A percentile compares a stretch with the other conserved stretches of the same genome.
Conservation (phyloP, 1,140 invertebrate genomes). For the Probaryconus sp. region DNA sequence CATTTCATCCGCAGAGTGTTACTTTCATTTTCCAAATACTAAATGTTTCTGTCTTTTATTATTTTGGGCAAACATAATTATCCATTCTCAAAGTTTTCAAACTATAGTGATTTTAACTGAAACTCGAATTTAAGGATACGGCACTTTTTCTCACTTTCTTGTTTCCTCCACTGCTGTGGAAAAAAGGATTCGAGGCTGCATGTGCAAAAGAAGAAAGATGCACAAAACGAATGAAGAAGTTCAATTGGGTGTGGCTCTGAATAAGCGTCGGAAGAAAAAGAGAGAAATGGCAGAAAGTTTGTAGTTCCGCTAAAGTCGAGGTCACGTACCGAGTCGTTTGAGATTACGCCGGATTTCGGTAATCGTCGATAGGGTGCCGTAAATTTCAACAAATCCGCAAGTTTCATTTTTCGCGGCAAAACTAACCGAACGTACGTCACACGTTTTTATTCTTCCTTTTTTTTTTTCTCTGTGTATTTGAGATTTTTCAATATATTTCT, state of each 20-base stretch:
- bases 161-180: background rate
- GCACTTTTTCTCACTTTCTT: slow-evolving; percentile 33
- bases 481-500: too few species aligned
- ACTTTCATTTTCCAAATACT: too few species aligned
- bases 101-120: too few species aligned
- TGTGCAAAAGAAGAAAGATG: slow-evolving; percentile 25
- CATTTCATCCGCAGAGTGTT: too few species aligned
- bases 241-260: slow-evolving; percentile 54
- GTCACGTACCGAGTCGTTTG: slow-evolving; percentile 54
- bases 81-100: too few species aligned
- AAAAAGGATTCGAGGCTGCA: slow-evolving; percentile 25
- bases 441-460: slow-evolving; percentile 19
- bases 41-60: too few species aligned
- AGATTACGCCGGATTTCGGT: slow-evolving; percentile 55
- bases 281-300: slow-evolving; percentile 52
- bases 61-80: too few species aligned
- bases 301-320: slow-evolving; percentile 53
- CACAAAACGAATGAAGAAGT: slow-evolving; percentile 53
- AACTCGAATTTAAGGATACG: slow-evolving; percentile 12
- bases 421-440: slow-evolving; percentile 37
- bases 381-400: slow-evolving; percentile 53
- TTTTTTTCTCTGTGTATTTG: slow-evolving; percentile 14
- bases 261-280: slow-evolving; percentile 46
- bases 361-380: slow-evolving; percentile 52
- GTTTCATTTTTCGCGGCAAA: slow-evolving; percentile 50